These are phyloP conservation scores for Halichoerus grypus DNA, from an alignment of 2,113 vertebrate species.

Conservation along the genomic window DNA sequence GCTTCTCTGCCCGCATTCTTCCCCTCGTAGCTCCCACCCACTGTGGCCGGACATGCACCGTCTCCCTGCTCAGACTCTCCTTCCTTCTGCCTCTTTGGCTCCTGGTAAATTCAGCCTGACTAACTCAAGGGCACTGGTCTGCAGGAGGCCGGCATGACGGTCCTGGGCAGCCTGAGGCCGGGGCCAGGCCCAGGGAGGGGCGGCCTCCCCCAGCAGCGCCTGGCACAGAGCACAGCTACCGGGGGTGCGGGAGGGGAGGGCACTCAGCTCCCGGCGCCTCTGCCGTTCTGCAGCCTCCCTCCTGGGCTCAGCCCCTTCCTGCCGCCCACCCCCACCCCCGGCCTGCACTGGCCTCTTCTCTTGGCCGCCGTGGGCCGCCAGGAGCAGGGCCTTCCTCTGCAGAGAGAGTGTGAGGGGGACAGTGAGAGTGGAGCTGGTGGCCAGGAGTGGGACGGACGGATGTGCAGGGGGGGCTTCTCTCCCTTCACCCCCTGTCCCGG, in stretches of 20 bases:
- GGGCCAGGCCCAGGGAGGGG: background rate
- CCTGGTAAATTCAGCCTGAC: too few relatives aligned
- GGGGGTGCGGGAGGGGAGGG: fast-evolving
- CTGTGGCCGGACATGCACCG: fast-evolving
- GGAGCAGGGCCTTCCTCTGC: background rate
- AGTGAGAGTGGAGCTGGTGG: background rate
- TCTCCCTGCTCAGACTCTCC: fast-evolving
- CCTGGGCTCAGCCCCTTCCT: background rate
- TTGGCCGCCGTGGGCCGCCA: fast-evolving
- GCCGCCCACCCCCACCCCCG: too few relatives aligned
- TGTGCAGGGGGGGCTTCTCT: fast-evolving
- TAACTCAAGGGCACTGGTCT: fast-evolving
- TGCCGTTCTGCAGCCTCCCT: background rate
- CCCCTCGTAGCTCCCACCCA: fast-evolving
- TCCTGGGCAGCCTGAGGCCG: background rate
- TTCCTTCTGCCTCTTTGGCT: background rate
- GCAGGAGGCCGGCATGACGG: fast-evolving
- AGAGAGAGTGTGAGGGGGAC: background rate
- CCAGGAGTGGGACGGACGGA: background rate
- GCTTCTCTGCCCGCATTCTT: fast-evolving
- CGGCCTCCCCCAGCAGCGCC: background rate
- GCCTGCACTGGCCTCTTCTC: background rate
- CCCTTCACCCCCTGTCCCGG: background rate
- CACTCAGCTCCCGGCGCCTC: fast-evolving
- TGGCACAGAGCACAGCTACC: fast-evolving